phyloP scores from a whole-genome alignment of 1,140 invertebrate genomes.

The Melipona quadrifasciata region DNA sequence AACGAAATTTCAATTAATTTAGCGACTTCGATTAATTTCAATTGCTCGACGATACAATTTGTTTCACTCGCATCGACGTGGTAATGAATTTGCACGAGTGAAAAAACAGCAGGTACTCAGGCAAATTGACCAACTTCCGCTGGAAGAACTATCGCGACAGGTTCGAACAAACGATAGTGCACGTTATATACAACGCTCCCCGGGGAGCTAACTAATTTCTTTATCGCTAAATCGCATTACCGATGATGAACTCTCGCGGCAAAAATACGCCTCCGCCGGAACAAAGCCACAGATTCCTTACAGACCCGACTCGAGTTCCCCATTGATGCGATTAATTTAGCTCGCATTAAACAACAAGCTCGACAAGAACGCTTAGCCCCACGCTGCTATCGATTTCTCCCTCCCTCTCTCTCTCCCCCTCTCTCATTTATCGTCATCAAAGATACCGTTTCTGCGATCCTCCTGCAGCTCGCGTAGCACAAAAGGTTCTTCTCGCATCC shows the following conservation, averaged over 20 bases:
- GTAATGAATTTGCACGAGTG: neutral
- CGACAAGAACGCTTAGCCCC: neutral
- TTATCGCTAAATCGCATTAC: neutral
- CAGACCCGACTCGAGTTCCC: neutral
- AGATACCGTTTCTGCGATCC: neutral
- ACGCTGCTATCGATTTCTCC: constrained; percentile 15
- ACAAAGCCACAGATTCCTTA: neutral
- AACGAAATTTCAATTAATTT: neutral
- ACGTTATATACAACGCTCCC: neutral
- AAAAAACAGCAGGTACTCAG: neutral
- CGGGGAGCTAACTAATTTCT: neutral
- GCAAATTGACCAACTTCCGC: neutral
- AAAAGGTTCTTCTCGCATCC: neutral
- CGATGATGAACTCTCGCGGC: neutral
- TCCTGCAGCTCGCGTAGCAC: neutral
- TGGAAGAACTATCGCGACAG: neutral
- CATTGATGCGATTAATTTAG: neutral
- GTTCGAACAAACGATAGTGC: neutral
- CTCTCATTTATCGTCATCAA: neutral
- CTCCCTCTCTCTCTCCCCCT: too few species aligned
- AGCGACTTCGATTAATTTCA: neutral
- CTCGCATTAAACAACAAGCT: neutral
- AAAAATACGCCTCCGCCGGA: neutral
- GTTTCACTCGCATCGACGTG: too few species aligned
- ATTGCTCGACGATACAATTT: neutral